Base-by-base conservation (phyloP, 2,797 vertebrate species). In the Bryconaethiops microstoma region DNA sequence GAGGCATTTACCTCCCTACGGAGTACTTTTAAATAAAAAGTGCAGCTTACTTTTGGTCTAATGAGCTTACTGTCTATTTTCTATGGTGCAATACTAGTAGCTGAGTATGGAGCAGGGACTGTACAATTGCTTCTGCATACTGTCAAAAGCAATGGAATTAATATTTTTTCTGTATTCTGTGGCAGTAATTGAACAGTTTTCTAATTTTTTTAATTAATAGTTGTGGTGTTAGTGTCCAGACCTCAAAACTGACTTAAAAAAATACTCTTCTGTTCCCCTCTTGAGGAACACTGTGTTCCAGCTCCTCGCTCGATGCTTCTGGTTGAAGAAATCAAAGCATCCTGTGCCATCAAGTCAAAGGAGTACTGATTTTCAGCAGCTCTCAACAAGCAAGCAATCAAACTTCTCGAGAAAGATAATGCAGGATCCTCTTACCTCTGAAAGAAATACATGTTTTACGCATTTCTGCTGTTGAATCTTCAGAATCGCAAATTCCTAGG, bases 171-270 rank as follows among this genome's bases (percentile, higher is more conserved):
- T 29, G 29, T 29, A 29, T 63, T 12, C 21, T n/a, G 17, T 45
- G 10, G n/a, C 12, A 50, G 10, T 25, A 23, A 50, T 9, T 50
- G 9, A 12, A 3, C 19, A 5, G 1, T 2, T 21, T 29, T 52
- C 6, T 29, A 2, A 25, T 7, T 17, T 39, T 65, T 17, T 7
- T 1, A 1, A 54, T 6, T 1, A 12, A 16, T 50, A 13, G 4
- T 52, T 71, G 7, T 76, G 39, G 60, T 50, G 50, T 80, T 80
- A 65, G 63, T 42, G 19, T 78, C 50, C 76, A 65, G 70, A 82
- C 59, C 69, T 77, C 71, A 55, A 50, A 23, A 71, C 68, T 74
- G 76, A 82, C 77, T 42, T 48, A 5, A 42, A 35, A 64, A 68
- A 35, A 35, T 16, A 13, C 5, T 62, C 13, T 59, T 42, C 69